Evolutionary conservation across 1,140 invertebrate genomes (phyloP), one percentile per base, ranked within the genome.

Genomic region (Triops longicaudatus): DNA sequence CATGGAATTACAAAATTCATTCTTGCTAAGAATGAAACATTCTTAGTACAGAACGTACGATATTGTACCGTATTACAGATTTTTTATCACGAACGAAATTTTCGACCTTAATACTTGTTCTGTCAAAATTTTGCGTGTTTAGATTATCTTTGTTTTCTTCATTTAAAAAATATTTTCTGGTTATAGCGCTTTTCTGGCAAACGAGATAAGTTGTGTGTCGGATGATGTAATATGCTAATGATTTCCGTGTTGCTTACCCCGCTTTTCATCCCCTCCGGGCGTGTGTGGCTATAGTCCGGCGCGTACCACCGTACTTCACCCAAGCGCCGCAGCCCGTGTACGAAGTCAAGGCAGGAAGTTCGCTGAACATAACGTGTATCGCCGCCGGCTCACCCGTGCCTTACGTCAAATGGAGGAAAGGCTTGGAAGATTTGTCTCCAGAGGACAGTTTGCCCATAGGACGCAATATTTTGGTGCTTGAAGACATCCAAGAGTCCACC

Each of bases 351-450:
- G 86, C 96, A 17, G 95, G 95, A 9, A 90, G 91, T 0, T 91
- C 91, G 81, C 85, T 98, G 73, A 98, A 97, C 83, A 86, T 99
- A 73, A 97, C 95, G 63, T 99, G 98, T 83, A 95, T 98, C 14
- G 98, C 97, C 17, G 91, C 95, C 9, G 97, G 98, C 0, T 95
- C 97, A 0, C 98, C 98, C 0, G 98, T 98, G 95, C 98, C 98
- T 0, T 92, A 90, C 81, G 96, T 99, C 73, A 97, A 95, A 84
- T 99, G 96, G 96, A 89, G 92, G 77, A 93, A 94, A 85, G 95
- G 92, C 82, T 81, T 89, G 26, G 89, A 89, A 81, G 93, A 95
- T 84, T 83, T 96, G 26, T 94, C 93, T 0, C 92, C 93, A 0
- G 91, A 94, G 83, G 92, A 95, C 83, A 90, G 94, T 79, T 88